phyloP scores from a whole-genome alignment of 2,113 vertebrate species.

The Hucho hucho region DNA sequence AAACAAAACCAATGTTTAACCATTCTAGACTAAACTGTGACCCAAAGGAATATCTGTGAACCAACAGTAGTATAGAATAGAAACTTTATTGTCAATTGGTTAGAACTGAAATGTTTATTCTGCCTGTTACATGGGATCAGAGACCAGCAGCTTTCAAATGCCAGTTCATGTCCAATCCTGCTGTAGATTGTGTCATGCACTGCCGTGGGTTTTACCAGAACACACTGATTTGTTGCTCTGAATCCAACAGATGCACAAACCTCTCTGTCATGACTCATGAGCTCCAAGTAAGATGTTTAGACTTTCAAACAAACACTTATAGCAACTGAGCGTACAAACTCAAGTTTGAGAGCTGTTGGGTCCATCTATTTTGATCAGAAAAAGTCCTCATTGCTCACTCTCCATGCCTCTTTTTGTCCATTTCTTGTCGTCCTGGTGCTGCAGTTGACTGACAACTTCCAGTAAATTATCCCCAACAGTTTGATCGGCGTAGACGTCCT shows the following conservation, averaged over 20 bases:
- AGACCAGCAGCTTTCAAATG: too few species aligned
- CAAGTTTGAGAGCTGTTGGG: too few species aligned
- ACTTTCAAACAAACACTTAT: not conserved
- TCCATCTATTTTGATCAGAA: not conserved
- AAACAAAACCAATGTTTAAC: constrained; percentile 29
- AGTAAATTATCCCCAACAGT: constrained; percentile 61
- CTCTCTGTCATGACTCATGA: constrained; percentile 24
- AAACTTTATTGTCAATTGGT: too few species aligned
- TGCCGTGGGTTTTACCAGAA: not conserved
- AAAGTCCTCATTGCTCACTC: not conserved
- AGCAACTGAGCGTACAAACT: too few species aligned
- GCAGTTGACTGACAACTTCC: constrained; percentile 50
- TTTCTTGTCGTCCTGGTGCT: constrained; percentile 34
- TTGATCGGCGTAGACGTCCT: constrained; percentile 44
- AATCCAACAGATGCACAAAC: constrained; percentile 36
- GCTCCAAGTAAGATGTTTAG: constrained; percentile 49
- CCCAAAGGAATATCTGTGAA: constrained; percentile 15
- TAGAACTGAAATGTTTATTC: too few species aligned
- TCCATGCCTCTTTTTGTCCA: not conserved
- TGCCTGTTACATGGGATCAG: too few species aligned
- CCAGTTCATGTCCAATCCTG: not conserved
- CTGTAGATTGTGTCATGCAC: not conserved
- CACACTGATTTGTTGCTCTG: constrained; percentile 49
- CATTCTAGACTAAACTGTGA: constrained; percentile 17
- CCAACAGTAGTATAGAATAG: too few species aligned